phyloP scores from a whole-genome alignment of 2,888 invertebrate genomes.

The Latheticus oryzae region DNA sequence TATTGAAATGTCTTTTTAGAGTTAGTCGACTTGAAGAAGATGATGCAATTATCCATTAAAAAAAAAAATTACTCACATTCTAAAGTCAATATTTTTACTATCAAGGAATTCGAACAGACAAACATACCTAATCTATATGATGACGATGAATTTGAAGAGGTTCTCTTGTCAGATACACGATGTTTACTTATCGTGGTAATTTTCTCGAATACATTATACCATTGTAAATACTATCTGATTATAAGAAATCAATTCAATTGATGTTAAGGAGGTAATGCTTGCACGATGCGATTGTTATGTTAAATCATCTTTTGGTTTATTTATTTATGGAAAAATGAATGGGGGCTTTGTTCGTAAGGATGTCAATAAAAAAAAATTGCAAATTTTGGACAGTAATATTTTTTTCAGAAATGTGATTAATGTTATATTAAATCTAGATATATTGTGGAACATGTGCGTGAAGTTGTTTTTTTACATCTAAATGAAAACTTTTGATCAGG shows the following conservation, averaged over 20 bases:
- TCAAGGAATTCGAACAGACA: background rate
- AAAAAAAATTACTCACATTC: conserved; percentile 22
- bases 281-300: too few species aligned
- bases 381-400: too few species aligned
- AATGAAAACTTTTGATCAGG: too few species aligned
- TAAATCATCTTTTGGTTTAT: too few species aligned
- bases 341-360: too few species aligned
- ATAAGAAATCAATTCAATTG: background rate
- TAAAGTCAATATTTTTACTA: background rate
- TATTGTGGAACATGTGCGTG: too few species aligned
- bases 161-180: conserved; percentile 2
- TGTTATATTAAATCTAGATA: too few species aligned
- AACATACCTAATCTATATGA: conserved; percentile 19
- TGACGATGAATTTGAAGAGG: conserved; percentile 9
- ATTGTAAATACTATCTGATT: conserved; percentile 13
- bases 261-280: too few species aligned
- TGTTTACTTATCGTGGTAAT: conserved; percentile 23
- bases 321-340: too few species aligned
- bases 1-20: conserved; percentile 28
- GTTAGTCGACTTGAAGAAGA: conserved; percentile 35
- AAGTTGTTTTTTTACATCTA: too few species aligned
- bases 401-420: too few species aligned
- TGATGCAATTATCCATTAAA: conserved; percentile 42
- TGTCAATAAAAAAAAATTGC: too few species aligned
- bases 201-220: conserved; percentile 16